Conservation (phyloP, 2,888 invertebrate genomes). For the Ceratothoa steindachneri region DNA sequence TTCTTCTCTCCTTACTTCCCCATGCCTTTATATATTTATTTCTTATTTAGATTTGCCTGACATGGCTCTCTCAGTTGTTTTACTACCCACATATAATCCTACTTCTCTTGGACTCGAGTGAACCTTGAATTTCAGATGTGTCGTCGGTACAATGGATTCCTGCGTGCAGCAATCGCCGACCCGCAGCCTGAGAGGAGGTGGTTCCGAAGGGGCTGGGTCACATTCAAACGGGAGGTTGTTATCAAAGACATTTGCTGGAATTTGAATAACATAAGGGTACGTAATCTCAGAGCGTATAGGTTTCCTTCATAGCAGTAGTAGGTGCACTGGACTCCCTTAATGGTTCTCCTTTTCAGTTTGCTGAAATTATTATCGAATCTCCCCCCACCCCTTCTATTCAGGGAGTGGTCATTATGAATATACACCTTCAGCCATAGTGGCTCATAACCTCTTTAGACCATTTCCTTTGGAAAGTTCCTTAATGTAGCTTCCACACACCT, state of each 20-base stretch:
- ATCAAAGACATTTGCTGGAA: slow-evolving; percentile 99
- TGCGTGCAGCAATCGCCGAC: slow-evolving; percentile 93
- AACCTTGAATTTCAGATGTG: too few species aligned
- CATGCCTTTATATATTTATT: too few species aligned
- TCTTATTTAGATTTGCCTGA: too few species aligned
- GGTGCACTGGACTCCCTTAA: neutral
- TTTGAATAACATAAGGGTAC: slow-evolving; percentile 84
- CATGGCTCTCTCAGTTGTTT: too few species aligned
- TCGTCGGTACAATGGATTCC: slow-evolving; percentile 84
- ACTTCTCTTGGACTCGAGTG: too few species aligned
- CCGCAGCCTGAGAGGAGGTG: slow-evolving; percentile 93
- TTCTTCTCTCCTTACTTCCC: too few species aligned
- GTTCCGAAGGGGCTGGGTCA: slow-evolving; percentile 97
- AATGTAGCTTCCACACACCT: too few species aligned
- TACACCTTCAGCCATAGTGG: neutral
- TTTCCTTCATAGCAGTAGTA: neutral
- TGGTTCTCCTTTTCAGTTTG: neutral
- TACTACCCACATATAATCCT: neutral
- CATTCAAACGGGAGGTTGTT: slow-evolving; percentile 91
- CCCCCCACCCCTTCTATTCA: too few species aligned
- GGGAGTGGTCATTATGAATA: too few species aligned
- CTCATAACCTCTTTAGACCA: too few species aligned
- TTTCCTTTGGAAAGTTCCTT: too few species aligned
- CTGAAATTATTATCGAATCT: too few species aligned
- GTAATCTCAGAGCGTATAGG: slow-evolving; percentile 47